phyloP scores from a whole-genome alignment of 1,140 invertebrate species.

The Zaprionus nigranus region DNA sequence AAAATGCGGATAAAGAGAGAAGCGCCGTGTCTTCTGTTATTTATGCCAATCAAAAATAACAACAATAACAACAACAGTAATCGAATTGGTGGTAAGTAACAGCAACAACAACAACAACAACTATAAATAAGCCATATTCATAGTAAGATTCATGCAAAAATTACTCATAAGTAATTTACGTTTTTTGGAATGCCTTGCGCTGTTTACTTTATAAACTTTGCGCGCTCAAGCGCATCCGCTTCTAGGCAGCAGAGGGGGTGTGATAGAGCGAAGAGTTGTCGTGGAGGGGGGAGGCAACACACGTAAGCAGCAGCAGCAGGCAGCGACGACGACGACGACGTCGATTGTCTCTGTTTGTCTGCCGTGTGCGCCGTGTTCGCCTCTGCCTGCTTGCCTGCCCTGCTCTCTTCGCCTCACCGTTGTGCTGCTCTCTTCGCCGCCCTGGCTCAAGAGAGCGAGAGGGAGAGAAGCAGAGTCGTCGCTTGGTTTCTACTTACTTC shows the following conservation, averaged over 20 bases:
- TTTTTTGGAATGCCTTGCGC: conserved; percentile 47
- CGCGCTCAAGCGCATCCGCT: conserved; percentile 44
- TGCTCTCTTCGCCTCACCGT: background rate
- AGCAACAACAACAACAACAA: conserved; percentile 18
- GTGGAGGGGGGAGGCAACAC: conserved; percentile 6
- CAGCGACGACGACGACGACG: conserved; percentile 30
- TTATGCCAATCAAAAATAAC: conserved; percentile 85
- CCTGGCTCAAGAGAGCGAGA: background rate
- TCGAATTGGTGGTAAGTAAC: conserved; percentile 86
- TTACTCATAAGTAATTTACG: conserved; percentile 32
- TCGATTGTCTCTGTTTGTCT: conserved; percentile 43
- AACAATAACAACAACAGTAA: conserved; percentile 63
- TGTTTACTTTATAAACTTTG: conserved; percentile 57
- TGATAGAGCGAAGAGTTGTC: background rate
- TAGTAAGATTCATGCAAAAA: conserved; percentile 29
- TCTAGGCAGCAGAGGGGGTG: background rate
- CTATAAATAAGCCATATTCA: conserved; percentile 40
- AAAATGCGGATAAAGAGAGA: conserved; percentile 88
- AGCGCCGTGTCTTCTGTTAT: conserved; percentile 87
- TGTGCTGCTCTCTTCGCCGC: background rate
- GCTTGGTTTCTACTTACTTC: conserved; percentile 73
- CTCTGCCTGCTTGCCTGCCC: conserved; percentile 20
- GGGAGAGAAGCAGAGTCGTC: conserved; percentile 52
- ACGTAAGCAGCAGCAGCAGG: conserved; percentile 49
- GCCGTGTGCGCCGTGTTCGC: conserved; percentile 3